Conservation (phyloP, 1,140 invertebrate species). For the Diachasmimorpha longicaudata region DNA sequence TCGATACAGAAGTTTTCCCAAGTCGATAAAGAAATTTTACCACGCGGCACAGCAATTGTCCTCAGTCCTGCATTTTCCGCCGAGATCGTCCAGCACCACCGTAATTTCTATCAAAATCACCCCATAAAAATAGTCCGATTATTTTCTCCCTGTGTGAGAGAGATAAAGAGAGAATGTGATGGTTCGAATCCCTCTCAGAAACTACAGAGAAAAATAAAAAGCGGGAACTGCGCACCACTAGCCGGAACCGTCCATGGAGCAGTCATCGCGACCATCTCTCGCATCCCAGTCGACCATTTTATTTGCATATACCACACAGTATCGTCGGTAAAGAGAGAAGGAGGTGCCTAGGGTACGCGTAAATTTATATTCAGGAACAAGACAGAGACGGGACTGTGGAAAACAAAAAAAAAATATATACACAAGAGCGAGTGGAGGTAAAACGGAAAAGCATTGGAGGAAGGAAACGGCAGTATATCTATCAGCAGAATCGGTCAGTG, state of each 20-base stretch:
- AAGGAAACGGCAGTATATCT: constrained; percentile 19
- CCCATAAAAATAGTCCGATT: too few species aligned
- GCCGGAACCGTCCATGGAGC: constrained; percentile 59
- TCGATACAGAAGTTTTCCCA: too few species aligned
- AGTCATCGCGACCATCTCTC: constrained; percentile 59
- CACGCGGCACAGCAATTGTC: too few species aligned
- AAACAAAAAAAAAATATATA: not conserved
- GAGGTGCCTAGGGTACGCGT: not conserved
- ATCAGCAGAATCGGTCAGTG: constrained; percentile 33
- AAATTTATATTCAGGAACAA: constrained; percentile 1
- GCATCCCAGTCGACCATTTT: constrained; percentile 40
- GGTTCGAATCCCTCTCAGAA: constrained; percentile 26
- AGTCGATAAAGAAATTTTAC: too few species aligned
- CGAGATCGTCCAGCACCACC: too few species aligned
- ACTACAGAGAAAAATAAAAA: constrained; percentile 38
- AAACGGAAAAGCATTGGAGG: constrained; percentile 17
- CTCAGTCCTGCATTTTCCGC: too few species aligned
- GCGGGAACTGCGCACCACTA: constrained; percentile 62
- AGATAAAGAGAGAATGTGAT: constrained; percentile 31
- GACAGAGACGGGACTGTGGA: not conserved
- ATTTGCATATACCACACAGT: constrained; percentile 54
- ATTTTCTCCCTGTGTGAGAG: too few species aligned
- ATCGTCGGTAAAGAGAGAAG: constrained; percentile 6
- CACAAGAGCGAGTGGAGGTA: constrained; percentile 9
- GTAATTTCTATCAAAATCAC: too few species aligned